phyloP scores from a whole-genome alignment of 1,140 invertebrate genomes.

The Copidosoma floridanum region DNA sequence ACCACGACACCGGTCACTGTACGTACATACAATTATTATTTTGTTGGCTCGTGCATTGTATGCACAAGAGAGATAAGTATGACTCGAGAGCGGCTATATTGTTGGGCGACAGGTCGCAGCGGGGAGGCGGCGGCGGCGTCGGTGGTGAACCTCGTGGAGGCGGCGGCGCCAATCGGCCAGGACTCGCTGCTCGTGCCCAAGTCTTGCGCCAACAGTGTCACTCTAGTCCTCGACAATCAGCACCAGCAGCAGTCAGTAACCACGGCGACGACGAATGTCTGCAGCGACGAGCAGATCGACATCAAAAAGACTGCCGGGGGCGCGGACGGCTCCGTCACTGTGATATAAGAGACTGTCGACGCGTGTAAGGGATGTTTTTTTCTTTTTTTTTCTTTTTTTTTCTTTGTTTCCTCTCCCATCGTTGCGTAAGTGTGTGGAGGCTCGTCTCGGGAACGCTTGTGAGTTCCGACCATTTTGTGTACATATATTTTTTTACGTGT shows the following conservation, averaged over 20 bases:
- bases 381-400: not conserved
- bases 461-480: too few relatives aligned
- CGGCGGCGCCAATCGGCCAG: constrained; percentile 60
- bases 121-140: constrained; percentile 51
- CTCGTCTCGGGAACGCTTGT: too few relatives aligned
- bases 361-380: too few relatives aligned
- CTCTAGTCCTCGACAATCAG: not conserved
- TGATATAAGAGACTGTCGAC: constrained; percentile 56
- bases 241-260: not conserved
- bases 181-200: constrained; percentile 54
- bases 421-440: too few relatives aligned
- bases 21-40: too few relatives aligned
- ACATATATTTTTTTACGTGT: too few relatives aligned
- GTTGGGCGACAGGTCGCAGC: too few relatives aligned
- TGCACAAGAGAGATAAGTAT: constrained; percentile 12
- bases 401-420: too few relatives aligned
- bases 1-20: not conserved
- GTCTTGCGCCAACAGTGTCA: constrained; percentile 44
- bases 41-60: too few relatives aligned
- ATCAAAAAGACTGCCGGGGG: constrained; percentile 52
- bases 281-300: constrained; percentile 33
- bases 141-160: constrained; percentile 61
- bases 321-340: constrained; percentile 51
- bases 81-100: constrained; percentile 30
- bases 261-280: not conserved